Evolutionary conservation across 2,797 vertebrate species (phyloP).

Genomic region (Coilia nasus): DNA sequence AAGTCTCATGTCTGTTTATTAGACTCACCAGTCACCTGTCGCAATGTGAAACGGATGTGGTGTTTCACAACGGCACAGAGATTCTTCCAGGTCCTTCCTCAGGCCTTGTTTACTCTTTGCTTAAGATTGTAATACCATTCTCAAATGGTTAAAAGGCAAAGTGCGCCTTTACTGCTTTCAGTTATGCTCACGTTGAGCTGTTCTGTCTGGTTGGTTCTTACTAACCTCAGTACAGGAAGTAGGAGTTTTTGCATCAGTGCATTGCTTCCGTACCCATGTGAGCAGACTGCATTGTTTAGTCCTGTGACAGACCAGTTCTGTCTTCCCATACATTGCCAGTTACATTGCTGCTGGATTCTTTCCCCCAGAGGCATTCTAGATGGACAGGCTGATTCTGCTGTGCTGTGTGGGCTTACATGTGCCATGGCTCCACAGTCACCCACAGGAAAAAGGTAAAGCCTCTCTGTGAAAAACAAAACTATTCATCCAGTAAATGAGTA

Average conservation of each 20-base stretch:
- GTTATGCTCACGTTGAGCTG: conserved; percentile 22
- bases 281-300: conserved; percentile 7
- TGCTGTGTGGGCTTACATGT: conserved; percentile 43
- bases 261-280: not conserved
- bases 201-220: conserved; percentile 23
- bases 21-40: not conserved
- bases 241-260: conserved; percentile 32
- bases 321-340: not conserved
- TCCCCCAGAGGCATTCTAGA: conserved; percentile 31
- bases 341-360: conserved; percentile 7
- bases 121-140: not conserved
- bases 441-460: conserved; percentile 52
- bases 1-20: not conserved
- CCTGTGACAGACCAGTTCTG: not conserved
- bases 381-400: conserved; percentile 44
- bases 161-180: conserved; percentile 18
- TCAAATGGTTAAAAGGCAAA: not conserved
- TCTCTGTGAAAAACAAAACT: not conserved
- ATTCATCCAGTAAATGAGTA: not conserved
- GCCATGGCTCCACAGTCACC: conserved; percentile 31
- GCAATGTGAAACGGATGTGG: not conserved
- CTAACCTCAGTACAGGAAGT: conserved; percentile 50
- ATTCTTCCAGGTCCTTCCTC: not conserved
- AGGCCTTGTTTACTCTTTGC: not conserved
- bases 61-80: not conserved